Conservation (phyloP, 2,888 invertebrate species). For the Nomada lathburiana region DNA sequence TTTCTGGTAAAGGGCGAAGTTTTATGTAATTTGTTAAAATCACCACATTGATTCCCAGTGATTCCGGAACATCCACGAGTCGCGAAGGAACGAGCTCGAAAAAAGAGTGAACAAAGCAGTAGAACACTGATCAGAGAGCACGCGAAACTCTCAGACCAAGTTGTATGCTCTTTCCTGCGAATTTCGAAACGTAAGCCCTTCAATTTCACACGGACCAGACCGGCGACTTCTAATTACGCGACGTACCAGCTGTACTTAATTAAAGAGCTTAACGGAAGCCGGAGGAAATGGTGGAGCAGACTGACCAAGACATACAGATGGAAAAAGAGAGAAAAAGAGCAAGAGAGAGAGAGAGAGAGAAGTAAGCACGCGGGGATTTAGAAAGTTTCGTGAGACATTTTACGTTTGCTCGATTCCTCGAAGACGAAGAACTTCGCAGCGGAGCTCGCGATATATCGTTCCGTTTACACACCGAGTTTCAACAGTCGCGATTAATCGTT, state of each 20-base stretch:
- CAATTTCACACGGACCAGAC: slow-evolving; percentile 6
- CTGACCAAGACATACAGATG: not conserved
- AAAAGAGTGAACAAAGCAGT: no score
- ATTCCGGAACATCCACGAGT: not conserved
- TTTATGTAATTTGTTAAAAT: not conserved
- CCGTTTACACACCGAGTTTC: slow-evolving; percentile 45
- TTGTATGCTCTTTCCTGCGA: not conserved
- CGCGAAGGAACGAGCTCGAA: not conserved
- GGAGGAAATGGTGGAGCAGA: not conserved
- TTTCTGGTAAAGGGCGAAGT: not conserved
- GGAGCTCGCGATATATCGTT: slow-evolving; percentile 29
- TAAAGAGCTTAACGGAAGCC: not conserved
- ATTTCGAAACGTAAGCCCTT: slow-evolving; percentile 2
- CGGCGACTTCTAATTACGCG: slow-evolving; percentile 8
- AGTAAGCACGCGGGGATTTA: slow-evolving; percentile 11
- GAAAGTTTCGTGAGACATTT: slow-evolving; percentile 27
- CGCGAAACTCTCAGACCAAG: slow-evolving; percentile 1
- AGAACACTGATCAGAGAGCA: slow-evolving; percentile 18
- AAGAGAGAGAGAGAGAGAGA: slow-evolving; percentile 9
- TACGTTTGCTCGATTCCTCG: slow-evolving; percentile 17
- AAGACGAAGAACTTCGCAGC: slow-evolving; percentile 3
- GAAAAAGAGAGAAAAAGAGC: not conserved
- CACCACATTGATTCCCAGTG: not conserved
- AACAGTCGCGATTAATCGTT: slow-evolving; percentile 25
- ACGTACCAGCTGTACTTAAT: not conserved